These are phyloP conservation scores for Ranitomeya variabilis DNA, from an alignment of 2,113 vertebrate genomes.

Conservation along the genomic window DNA sequence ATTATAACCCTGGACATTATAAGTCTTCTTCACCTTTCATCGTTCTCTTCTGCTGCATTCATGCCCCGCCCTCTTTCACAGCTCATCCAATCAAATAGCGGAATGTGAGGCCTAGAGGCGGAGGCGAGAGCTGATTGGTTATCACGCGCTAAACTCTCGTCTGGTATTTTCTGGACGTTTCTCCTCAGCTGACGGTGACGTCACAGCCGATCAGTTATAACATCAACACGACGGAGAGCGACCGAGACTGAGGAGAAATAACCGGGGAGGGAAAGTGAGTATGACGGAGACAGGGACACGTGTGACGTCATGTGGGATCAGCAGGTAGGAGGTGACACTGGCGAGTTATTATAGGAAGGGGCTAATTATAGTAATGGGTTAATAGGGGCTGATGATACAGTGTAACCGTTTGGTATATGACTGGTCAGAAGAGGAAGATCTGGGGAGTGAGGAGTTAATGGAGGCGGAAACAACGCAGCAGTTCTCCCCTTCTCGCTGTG, in stretches of 20 bases:
- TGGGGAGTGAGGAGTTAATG: background rate
- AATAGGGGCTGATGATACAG: background rate
- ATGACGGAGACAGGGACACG: background rate
- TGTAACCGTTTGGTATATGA: background rate
- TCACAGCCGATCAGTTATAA: constrained; percentile 45
- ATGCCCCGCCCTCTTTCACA: background rate
- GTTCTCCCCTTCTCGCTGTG: too few relatives aligned
- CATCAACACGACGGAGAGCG: background rate
- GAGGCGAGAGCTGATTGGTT: constrained; percentile 7
- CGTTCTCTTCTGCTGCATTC: background rate
- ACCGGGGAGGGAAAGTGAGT: background rate
- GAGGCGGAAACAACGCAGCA: background rate
- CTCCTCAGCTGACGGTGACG: constrained; percentile 70
- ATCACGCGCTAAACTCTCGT: background rate
- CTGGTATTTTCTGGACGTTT: constrained; percentile 67
- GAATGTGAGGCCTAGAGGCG: background rate
- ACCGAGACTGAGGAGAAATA: background rate
- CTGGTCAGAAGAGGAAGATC: background rate
- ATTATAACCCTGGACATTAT: too few relatives aligned
- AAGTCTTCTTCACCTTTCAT: too few relatives aligned
- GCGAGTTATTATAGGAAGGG: background rate
- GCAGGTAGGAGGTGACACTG: too few relatives aligned
- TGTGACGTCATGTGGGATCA: background rate
- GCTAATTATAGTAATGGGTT: background rate
- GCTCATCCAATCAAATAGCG: background rate